Evolutionary conservation across 2,797 vertebrate species (phyloP).

Genomic region (Cyclura pinguis): DNA sequence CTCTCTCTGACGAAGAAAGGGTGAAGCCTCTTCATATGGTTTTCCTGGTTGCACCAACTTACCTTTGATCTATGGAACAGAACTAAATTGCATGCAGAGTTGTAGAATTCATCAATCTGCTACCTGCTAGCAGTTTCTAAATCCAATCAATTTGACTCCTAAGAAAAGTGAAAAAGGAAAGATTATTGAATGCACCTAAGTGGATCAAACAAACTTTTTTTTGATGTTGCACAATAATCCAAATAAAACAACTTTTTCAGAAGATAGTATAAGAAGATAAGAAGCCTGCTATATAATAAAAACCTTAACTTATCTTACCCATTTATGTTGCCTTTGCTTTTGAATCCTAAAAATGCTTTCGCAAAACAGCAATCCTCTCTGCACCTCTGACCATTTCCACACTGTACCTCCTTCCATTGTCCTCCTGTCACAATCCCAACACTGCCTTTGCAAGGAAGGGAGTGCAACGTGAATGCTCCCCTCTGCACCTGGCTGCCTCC

Average conservation of each 20-base stretch:
- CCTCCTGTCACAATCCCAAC: too few species aligned
- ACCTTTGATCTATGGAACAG: not conserved
- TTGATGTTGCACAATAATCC: too few species aligned
- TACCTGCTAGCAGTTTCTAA: not conserved
- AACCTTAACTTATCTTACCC: too few species aligned
- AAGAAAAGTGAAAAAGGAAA: not conserved
- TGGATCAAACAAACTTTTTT: not conserved
- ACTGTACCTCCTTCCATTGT: too few species aligned
- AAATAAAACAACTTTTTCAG: not conserved
- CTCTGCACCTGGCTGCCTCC: too few species aligned
- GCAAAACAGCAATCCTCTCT: not conserved
- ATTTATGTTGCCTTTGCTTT: too few species aligned
- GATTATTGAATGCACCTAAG: not conserved
- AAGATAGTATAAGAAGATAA: not conserved
- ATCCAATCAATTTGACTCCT: not conserved
- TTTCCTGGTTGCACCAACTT: not conserved
- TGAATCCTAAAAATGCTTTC: not conserved
- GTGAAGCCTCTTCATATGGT: not conserved
- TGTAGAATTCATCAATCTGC: not conserved
- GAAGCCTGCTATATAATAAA: too few species aligned
- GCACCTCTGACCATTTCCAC: not conserved
- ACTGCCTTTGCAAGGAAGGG: too few species aligned
- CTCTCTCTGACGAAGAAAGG: too few species aligned
- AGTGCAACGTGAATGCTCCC: too few species aligned
- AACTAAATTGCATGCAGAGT: not conserved